These are phyloP conservation scores for Dascillus cervinus DNA, from an alignment of 2,888 invertebrate genomes.

Conservation along the genomic window DNA sequence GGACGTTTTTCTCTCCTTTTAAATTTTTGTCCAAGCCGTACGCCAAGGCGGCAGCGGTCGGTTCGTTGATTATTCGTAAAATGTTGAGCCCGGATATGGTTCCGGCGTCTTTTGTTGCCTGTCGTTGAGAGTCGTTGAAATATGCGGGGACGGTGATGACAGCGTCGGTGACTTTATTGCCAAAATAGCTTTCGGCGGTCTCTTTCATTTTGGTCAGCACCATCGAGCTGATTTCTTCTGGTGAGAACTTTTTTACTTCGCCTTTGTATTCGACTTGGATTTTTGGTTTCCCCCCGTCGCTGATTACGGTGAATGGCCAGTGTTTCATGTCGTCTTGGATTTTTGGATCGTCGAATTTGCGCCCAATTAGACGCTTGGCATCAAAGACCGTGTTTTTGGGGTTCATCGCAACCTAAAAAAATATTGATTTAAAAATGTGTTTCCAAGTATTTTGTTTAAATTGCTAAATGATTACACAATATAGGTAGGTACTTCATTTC, in stretches of 20 bases:
- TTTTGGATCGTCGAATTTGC: slow-evolving; percentile 67
- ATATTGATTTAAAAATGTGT: too few species aligned
- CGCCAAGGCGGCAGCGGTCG: slow-evolving; percentile 80
- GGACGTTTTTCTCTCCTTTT: slow-evolving; percentile 64
- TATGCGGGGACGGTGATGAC: slow-evolving; percentile 81
- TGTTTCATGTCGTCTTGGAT: slow-evolving; percentile 76
- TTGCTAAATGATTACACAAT: too few species aligned
- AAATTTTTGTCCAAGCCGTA: slow-evolving; percentile 74
- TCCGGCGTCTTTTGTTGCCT: slow-evolving; percentile 87
- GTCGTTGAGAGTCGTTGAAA: slow-evolving; percentile 74
- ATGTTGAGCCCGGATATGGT: slow-evolving; percentile 79
- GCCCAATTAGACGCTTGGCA: slow-evolving; percentile 77
- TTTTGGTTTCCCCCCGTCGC: slow-evolving; percentile 63
- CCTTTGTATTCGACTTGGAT: slow-evolving; percentile 68
- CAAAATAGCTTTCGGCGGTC: slow-evolving; percentile 69
- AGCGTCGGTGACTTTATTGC: slow-evolving; percentile 63
- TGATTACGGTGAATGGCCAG: slow-evolving; percentile 72
- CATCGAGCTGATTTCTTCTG: slow-evolving; percentile 82
- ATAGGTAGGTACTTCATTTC: too few species aligned
- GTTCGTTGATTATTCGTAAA: slow-evolving; percentile 83
- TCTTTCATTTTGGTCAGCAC: slow-evolving; percentile 79
- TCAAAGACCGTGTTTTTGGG: slow-evolving; percentile 75
- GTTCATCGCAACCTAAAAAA: slow-evolving; percentile 64
- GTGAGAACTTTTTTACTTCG: slow-evolving; percentile 66
- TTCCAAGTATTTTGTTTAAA: too few species aligned